Evolutionary conservation across 2,888 invertebrate genomes (phyloP), one percentile per base, ranked within the genome.

Genomic region (Eupithecia inturbata): DNA sequence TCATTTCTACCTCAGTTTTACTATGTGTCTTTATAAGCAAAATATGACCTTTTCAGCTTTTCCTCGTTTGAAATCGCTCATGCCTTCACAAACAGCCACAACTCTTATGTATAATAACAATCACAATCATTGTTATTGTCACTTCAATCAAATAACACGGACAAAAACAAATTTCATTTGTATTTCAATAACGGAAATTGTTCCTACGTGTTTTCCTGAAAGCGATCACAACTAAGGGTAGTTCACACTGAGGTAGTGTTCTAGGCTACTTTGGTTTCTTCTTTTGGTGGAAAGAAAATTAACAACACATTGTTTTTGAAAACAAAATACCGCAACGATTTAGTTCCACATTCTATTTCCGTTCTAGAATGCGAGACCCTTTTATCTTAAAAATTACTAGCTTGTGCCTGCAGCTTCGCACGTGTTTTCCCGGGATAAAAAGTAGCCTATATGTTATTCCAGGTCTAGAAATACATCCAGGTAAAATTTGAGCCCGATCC

Each of bases 131-230:
- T 68, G 66, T 77, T 73, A 74, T 77, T 70, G 70, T 74, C 72
- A 45, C 45, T 73, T 77, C 77, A 75, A 75, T 79, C 77, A 76
- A 70, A 76, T 78, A 72, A 73, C 71, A 31, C 67, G 72, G 64
- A 68, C 72, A 68, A 67, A 69, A 70, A 70, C 71, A 72, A 73
- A 77, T 72, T 73, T 70, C 72, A 74, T 76, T 77, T 79, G 68
- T 74, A 77, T 79, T 76, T 75, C 76, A 75, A 77, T 79, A 79
- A 76, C 68, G 62, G 68, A 75, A 72, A 75, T 72, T 74, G 74
- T 74, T 45, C 33, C 69, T 67, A 74, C 74, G 67, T 67, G 70
- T 77, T 72, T 45, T 10, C 39, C 36, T 62, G 70, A 71, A 75
- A 74, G 64, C 71, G 66, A 74, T 68, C 75, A 73, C 75, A 67